Percentiles rank a stretch among this genome's conserved stretches.
These are phyloP conservation scores for Gryon sp. DNA, from an alignment of 1,140 invertebrate genomes.

Conservation along the genomic window DNA sequence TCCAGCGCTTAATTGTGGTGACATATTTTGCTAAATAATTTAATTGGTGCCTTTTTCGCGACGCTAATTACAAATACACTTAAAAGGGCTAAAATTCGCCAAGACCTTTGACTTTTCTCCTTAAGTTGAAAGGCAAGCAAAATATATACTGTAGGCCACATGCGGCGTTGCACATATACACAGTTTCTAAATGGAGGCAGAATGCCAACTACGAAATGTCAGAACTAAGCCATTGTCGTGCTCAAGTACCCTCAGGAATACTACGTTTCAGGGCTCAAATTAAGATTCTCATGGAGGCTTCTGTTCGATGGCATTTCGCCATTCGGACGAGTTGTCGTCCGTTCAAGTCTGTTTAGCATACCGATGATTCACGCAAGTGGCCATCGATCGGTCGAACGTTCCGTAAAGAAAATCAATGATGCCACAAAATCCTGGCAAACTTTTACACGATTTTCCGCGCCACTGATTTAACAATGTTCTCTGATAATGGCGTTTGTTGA, in stretches of 20 bases:
- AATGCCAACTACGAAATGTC: conserved; percentile 71
- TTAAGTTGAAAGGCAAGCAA: conserved; percentile 19
- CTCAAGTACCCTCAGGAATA: conserved; percentile 43
- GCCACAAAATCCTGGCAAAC: conserved; percentile 15
- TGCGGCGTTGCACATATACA: conserved; percentile 47
- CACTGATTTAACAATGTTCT: conserved; percentile 44
- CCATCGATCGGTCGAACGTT: background rate
- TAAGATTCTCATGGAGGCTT: conserved; percentile 32
- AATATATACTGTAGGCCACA: conserved; percentile 43
- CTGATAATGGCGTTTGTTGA: conserved; percentile 63
- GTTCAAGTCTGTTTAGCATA: conserved; percentile 27
- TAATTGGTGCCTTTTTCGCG: conserved; percentile 18
- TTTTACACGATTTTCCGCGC: conserved; percentile 55
- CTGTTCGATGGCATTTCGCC: conserved; percentile 34
- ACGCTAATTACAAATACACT: conserved; percentile 34
- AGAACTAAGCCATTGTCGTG: conserved; percentile 40
- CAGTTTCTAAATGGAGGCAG: conserved; percentile 51
- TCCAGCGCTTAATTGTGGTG: conserved; percentile 2
- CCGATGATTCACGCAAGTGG: background rate
- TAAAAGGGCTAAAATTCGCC: conserved; percentile 9
- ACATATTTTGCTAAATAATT: conserved; percentile 7
- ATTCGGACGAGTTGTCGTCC: conserved; percentile 13
- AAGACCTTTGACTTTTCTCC: conserved; percentile 44
- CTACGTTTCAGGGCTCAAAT: conserved; percentile 46
- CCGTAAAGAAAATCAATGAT: conserved; percentile 36